Percentiles rank a stretch among this genome's conserved stretches.
Conservation (phyloP, 1,140 invertebrate species). For the Parasteatoda tepidariorum region DNA sequence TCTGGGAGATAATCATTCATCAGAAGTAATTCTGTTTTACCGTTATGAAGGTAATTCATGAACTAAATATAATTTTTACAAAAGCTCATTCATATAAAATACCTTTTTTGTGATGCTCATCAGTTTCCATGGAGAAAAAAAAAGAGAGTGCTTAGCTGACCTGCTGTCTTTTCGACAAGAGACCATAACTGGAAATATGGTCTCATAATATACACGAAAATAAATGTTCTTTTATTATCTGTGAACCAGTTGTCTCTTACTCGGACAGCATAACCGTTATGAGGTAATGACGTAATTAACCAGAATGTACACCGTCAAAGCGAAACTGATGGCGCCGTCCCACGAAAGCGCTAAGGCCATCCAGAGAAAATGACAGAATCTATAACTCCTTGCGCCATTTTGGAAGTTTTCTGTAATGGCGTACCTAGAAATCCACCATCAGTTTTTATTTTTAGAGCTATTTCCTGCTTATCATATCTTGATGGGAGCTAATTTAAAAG, state of each 20-base stretch:
- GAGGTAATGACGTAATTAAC: conserved; percentile 51
- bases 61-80: no score
- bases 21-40: no score
- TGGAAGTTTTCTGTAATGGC: not conserved
- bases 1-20: no score
- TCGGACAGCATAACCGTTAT: conserved; percentile 31
- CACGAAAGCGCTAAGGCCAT: conserved; percentile 24
- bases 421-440: not conserved
- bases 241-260: conserved; percentile 5
- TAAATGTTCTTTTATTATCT: not conserved
- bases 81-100: no score
- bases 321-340: conserved; percentile 48
- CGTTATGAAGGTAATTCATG: no score
- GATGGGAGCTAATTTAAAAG: no score
- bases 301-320: conserved; percentile 42
- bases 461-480: no score
- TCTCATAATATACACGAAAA: not conserved
- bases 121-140: not conserved
- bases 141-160: not conserved
- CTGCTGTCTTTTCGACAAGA: not conserved
- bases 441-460: not conserved
- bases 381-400: conserved; percentile 18
- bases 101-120: no score
- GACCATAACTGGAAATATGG: not conserved
- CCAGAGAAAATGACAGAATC: conserved; percentile 33